Evolutionary conservation across 2,888 invertebrate species (phyloP), one percentile per base, ranked within the genome.

Genomic region (Eupithecia inturbata): DNA sequence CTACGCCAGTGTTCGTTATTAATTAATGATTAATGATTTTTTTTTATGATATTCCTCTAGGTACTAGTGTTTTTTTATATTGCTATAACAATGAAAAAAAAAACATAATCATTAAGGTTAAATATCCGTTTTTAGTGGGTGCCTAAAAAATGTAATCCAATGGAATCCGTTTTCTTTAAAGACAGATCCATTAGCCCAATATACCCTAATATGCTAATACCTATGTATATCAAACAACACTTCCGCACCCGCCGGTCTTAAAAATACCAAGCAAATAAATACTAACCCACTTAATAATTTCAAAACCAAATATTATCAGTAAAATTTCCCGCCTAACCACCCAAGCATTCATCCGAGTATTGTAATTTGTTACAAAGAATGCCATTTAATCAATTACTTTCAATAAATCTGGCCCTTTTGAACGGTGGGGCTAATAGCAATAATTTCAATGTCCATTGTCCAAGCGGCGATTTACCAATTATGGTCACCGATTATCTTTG

Each of bases 321-420:
- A 9, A 26, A 57, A 57, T 57, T 57, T 62, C 31, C 62, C 31
- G 62, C 62, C 19, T 62, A 57, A 57, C 62, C 31, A 22, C 31
- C 19, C 31, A 62, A 62, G 31, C 31, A 71, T 70, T 70, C 68
- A 57, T 57, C 26, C 57, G 26, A 57, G 26, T 26, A 26, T 57
- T 57, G 57, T 57, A 57, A 57, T 26, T 72, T 72, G 68, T 70
- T 70, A 91, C 89, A 92, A 91, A 91, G 91, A 89, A 88, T 82
- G 79, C 84, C 83, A 91, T 92, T 90, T 90, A 91, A 92, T 91
- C 92, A 91, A 93, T 92, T 91, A 89, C 87, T 85, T 87, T 81
- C 85, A 84, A 87, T 89, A 86, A 88, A 88, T 89, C 85, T 85
- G 74, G 68, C 70, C 88, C 84, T 90, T 91, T 91, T 88, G 85